Conservation (phyloP, 2,797 vertebrate genomes). For the Macropodus opercularis region DNA sequence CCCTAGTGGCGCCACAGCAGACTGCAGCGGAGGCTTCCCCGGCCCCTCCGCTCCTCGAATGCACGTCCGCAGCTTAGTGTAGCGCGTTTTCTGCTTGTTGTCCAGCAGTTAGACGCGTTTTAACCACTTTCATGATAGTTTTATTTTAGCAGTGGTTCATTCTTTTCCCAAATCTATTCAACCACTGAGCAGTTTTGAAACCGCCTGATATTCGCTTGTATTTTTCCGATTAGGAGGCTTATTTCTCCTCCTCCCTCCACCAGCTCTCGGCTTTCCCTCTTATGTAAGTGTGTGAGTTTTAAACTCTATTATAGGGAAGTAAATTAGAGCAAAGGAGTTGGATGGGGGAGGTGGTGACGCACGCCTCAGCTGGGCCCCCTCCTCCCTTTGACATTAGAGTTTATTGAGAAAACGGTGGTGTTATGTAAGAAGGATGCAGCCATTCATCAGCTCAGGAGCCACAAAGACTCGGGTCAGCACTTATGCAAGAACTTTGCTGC, state of each 20-base stretch:
- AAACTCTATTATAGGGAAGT: conserved; percentile 39
- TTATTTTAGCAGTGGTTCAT: background rate
- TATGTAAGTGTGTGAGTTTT: conserved; percentile 56
- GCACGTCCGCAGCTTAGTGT: conserved; percentile 24
- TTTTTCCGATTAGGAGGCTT: conserved; percentile 10
- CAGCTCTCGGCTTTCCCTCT: conserved; percentile 40
- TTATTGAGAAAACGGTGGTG: conserved; percentile 55
- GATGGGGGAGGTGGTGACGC: conserved; percentile 26
- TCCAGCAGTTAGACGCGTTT: too few species aligned
- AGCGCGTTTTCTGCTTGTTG: background rate
- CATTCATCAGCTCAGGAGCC: conserved; percentile 48
- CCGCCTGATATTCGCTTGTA: background rate
- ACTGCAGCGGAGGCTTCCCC: conserved; percentile 56
- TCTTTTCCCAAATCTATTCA: background rate
- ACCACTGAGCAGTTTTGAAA: background rate
- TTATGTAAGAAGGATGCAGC: conserved; percentile 60
- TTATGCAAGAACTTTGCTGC: conserved; percentile 25
- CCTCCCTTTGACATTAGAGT: conserved; percentile 29
- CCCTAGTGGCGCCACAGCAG: conserved; percentile 55
- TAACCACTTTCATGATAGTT: too few species aligned
- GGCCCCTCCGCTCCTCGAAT: conserved; percentile 22
- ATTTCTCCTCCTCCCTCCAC: conserved; percentile 18
- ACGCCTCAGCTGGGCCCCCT: background rate
- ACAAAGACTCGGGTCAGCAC: conserved; percentile 42
- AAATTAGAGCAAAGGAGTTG: conserved; percentile 37